phyloP scores from a whole-genome alignment of 1,140 invertebrate genomes.

The Drosophila insularis region DNA sequence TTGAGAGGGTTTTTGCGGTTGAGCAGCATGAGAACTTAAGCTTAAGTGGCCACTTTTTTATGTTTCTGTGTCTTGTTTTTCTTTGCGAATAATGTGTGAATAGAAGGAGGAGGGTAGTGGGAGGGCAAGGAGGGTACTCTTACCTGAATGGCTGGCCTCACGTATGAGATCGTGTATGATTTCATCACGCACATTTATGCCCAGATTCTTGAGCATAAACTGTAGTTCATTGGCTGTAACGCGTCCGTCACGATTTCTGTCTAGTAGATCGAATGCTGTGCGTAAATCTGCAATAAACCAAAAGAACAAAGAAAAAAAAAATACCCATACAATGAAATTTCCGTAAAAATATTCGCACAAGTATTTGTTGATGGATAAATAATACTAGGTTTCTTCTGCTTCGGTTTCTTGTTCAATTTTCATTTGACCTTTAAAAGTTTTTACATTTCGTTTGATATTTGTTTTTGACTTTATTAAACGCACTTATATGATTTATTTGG shows the following conservation, averaged over 20 bases:
- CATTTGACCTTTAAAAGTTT: background rate
- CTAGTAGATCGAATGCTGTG: slow-evolving; percentile 89
- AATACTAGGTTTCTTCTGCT: background rate
- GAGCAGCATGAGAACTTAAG: slow-evolving; percentile 19
- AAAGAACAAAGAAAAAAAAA: slow-evolving; percentile 40
- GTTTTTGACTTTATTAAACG: background rate
- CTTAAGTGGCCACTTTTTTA: slow-evolving; percentile 26
- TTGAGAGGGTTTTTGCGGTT: background rate
- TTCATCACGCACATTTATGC: slow-evolving; percentile 88
- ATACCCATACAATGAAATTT: background rate
- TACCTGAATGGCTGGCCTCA: slow-evolving; percentile 87
- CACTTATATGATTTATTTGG: background rate
- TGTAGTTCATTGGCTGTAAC: slow-evolving; percentile 88
- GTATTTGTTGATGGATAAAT: too few relatives aligned
- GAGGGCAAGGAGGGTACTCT: slow-evolving; percentile 40
- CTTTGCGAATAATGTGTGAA: too few relatives aligned
- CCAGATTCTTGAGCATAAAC: slow-evolving; percentile 89
- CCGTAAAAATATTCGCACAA: background rate
- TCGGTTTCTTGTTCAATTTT: background rate
- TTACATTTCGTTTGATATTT: background rate
- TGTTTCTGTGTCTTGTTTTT: slow-evolving; percentile 15
- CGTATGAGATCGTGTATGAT: slow-evolving; percentile 87
- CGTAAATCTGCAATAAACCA: slow-evolving; percentile 85
- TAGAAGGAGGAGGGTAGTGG: too few relatives aligned
- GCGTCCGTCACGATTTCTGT: slow-evolving; percentile 89